phyloP scores from a whole-genome alignment of 2,797 vertebrate species.

The Brotula barbata region DNA sequence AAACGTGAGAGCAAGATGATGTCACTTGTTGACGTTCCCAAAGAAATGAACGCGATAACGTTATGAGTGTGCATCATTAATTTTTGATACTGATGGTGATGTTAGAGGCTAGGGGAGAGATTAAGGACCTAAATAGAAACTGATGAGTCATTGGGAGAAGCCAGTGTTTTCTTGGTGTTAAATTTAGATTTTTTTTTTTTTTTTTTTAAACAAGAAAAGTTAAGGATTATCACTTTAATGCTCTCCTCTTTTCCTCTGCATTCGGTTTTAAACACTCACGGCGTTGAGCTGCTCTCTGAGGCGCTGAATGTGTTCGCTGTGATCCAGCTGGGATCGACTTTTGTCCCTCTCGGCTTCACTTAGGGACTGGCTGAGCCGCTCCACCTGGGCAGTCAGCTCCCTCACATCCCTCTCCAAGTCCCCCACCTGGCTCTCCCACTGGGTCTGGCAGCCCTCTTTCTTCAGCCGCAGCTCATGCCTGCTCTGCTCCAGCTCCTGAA shows the following conservation, averaged over 20 bases:
- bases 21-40: no score
- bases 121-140: no score
- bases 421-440: constrained; percentile 81
- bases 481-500: constrained; percentile 80
- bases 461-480: constrained; percentile 76
- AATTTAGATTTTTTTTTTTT: no score
- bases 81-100: no score
- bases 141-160: no score
- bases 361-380: constrained; percentile 69
- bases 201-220: no score
- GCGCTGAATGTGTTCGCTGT: constrained; percentile 65
- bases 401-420: constrained; percentile 80
- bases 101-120: no score
- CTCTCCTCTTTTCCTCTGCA: not conserved
- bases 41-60: no score
- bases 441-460: constrained; percentile 73
- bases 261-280: constrained; percentile 64
- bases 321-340: constrained; percentile 61
- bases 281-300: constrained; percentile 75
- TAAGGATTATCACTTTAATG: no score
- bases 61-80: no score
- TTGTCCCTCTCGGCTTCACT: constrained; percentile 71
- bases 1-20: no score
- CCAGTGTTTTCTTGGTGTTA: no score
- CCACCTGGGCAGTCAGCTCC: constrained; percentile 72